Evolutionary conservation across 2,113 vertebrate species (phyloP), one percentile per base, ranked within the genome.

Genomic region (Mionectes macconnelli): DNA sequence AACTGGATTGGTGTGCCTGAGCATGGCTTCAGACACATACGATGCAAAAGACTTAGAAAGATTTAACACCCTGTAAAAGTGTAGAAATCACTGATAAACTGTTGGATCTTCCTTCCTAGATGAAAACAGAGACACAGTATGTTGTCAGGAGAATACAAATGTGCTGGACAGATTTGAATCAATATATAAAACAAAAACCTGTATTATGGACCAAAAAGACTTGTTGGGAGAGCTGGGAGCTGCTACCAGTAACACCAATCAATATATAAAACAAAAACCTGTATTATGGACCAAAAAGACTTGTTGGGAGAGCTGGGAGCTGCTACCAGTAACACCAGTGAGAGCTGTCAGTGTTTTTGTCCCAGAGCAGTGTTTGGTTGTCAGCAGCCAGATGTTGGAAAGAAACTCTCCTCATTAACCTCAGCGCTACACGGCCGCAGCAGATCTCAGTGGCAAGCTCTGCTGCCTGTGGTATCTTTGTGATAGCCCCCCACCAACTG

Each of bases 41-140:
- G 64, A 83, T 39, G 25, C 28, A 59, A 83, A 84, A 89, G 37
- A 69, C 37, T 84, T 57, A 27, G 39, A 87, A 40, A 82, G n/a
- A 63, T 87, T 85, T 83, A 93, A 64, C 45, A 45, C 14, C 8
- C 39, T 66, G 24, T 67, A 87, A 55, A 77, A 80, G 59, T 83
- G 66, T 89, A 74, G 55, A 97, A 96, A 77, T 19, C 57, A 82
- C 35, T 56, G 39, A 80, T 21, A 94, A 89, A 84, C 45, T 77
- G 59, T 50, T 68, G 17, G 39, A 62, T 87, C 30, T 87, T 78
- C 59, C 44, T 77, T 86, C 40, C 44, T 15, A 66, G 63, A 24
- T 91, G 31, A 63, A 95, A 69, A 87, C 20, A 89, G 77, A 94
- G 74, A 8, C 21, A 56, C 27, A 53, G 24, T 68, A 49, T 75